Evolutionary conservation across 2,888 invertebrate genomes (phyloP), one percentile per base, ranked within the genome.

Genomic region (Metellina segmentata): DNA sequence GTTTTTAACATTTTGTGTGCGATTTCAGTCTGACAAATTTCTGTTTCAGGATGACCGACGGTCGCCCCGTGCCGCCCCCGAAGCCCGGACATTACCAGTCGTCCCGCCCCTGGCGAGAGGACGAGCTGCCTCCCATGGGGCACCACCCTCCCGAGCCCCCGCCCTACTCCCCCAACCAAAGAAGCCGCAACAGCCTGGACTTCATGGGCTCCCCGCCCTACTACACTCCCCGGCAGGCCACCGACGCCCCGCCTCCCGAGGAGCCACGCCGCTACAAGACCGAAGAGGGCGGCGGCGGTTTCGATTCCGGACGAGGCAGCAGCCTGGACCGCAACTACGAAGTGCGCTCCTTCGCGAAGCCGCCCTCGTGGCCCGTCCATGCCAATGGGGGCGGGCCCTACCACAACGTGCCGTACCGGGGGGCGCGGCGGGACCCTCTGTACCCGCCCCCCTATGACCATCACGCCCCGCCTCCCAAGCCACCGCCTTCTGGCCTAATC

Each of bases 51-150:
- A 88, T 93, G 91, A 77, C 86, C 51, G 93, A 93, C 88, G 93
- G 93, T 49, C 85, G 93, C 52, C 98, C 98, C 0, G 97, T 98
- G 87, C 98, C 98, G 72, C 98, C 98, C 52, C 98, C 98, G 9
- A 98, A 98, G 94, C 98, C 98, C 78, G 98, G 98, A 94, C 98
- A 98, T 95, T 98, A 98, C 95, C 96, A 98, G 75, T 97, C 98
- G 70, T 97, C 97, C 0, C 95, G 96, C 90, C 79, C 90, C 94
- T 94, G 85, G 95, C 95, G 85, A 77, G 78, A 85, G 34, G 89
- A 81, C 19, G 89, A 89, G 20, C 89, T 70, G 79, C 90, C 13
- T 53, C 90, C 11, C 74, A 85, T 16, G 8, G 75, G 77, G 20
- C 86, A 82, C 77, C 77, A 77, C 8, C 88, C 90, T 82, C 87